A percentile compares a stretch with the other conserved stretches of the same genome.
Conservation (phyloP, 2,113 vertebrate genomes). For the Sebastes fasciatus region DNA sequence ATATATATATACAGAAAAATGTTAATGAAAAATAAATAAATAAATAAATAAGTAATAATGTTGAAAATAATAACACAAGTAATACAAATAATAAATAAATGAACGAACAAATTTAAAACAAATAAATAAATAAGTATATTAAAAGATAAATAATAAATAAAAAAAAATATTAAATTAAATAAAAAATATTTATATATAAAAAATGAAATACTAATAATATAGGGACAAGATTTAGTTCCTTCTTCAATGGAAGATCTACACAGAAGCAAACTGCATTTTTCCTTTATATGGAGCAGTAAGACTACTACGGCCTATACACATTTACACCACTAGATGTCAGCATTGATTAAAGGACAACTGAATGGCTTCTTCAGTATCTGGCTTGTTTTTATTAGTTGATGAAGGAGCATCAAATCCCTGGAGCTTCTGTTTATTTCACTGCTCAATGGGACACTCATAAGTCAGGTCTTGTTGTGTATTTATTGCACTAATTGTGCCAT, state of each 20-base stretch:
- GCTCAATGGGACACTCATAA: conserved; percentile 20
- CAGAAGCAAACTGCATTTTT: background rate
- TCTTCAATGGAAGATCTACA: background rate
- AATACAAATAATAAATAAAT: too few species aligned
- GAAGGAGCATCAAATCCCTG: conserved; percentile 4
- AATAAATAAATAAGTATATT: too few species aligned
- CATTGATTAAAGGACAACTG: conserved; percentile 58
- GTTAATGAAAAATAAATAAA: too few species aligned
- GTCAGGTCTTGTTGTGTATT: conserved; percentile 32
- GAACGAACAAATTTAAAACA: too few species aligned
- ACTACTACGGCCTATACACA: background rate
- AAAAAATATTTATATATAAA: too few species aligned
- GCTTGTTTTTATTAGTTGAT: background rate
- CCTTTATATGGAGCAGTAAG: background rate
- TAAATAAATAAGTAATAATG: too few species aligned
- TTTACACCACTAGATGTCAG: conserved; percentile 75
- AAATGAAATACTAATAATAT: too few species aligned
- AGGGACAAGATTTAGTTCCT: too few species aligned
- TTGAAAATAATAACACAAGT: too few species aligned
- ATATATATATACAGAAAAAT: too few species aligned
- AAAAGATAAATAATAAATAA: too few species aligned
- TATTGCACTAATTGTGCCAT: conserved; percentile 23
- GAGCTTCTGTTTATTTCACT: conserved; percentile 13
- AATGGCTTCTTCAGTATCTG: background rate
- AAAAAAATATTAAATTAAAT: too few species aligned